Percentiles rank a stretch among this genome's conserved stretches.
Conservation (phyloP, 2,888 invertebrate species). For the Blastobasis adustella region DNA sequence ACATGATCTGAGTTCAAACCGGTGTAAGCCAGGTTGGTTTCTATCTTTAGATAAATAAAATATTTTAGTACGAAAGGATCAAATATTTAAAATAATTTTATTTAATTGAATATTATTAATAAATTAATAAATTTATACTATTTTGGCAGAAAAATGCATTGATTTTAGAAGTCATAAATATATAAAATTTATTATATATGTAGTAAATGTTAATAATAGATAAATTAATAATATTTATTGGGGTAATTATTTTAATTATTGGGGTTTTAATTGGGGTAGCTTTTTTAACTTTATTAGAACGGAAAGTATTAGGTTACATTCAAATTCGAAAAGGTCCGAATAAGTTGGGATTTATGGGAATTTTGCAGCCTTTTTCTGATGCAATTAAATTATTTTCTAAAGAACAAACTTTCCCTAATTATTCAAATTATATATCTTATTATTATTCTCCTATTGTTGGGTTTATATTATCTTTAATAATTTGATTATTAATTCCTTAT, state of each 20-base stretch:
- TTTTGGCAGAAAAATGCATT: constrained; percentile 82
- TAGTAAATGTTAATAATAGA: constrained; percentile 70
- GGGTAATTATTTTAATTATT: constrained; percentile 71
- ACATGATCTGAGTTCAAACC: constrained; percentile 94
- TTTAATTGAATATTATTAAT: constrained; percentile 41
- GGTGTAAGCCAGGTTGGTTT: constrained; percentile 90
- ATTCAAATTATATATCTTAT: constrained; percentile 77
- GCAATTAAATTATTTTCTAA: constrained; percentile 83
- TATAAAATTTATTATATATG: constrained; percentile 68
- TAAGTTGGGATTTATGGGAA: constrained; percentile 77
- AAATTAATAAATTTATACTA: constrained; percentile 37
- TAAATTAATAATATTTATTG: constrained; percentile 50
- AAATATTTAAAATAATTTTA: constrained; percentile 73
- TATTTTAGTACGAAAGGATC: constrained; percentile 89
- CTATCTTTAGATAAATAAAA: constrained; percentile 78
- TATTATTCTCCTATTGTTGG: constrained; percentile 75
- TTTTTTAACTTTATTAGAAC: constrained; percentile 83
- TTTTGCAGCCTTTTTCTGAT: constrained; percentile 83
- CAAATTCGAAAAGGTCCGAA: constrained; percentile 84
- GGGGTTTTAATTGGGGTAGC: constrained; percentile 78
- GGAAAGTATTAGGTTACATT: constrained; percentile 81
- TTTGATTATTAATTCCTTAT: constrained; percentile 77
- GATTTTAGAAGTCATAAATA: constrained; percentile 80
- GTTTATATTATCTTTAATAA: constrained; percentile 74
- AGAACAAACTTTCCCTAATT: constrained; percentile 71